A percentile compares a stretch with the other conserved stretches of the same genome.
phyloP scores from a whole-genome alignment of 1,140 invertebrate genomes.

The Brachionus angularis region DNA sequence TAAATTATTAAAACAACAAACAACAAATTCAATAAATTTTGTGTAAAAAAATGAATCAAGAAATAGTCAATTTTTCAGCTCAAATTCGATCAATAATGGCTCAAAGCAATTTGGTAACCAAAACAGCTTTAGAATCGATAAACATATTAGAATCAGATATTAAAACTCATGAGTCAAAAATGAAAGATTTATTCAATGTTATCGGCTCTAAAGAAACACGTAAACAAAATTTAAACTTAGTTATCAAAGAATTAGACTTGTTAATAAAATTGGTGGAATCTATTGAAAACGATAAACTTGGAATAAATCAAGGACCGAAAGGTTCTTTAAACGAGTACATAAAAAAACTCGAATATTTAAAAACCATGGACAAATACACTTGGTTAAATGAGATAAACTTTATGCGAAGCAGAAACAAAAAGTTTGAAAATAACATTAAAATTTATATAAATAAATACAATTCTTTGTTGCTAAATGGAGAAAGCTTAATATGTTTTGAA shows the following conservation, averaged over 20 bases:
- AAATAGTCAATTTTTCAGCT: constrained; percentile 1
- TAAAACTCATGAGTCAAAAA: background rate
- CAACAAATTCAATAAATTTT: no score
- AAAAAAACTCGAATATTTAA: background rate
- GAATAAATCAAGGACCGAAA: background rate
- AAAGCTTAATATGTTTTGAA: constrained; percentile 12
- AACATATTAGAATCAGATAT: background rate
- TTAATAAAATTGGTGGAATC: background rate
- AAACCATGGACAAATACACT: constrained; percentile 1
- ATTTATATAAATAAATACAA: background rate
- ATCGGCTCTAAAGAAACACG: background rate
- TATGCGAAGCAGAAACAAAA: background rate
- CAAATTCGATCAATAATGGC: background rate
- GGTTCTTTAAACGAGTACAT: constrained; percentile 13
- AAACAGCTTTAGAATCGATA: background rate
- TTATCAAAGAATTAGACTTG: background rate
- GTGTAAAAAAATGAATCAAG: constrained; percentile 14
- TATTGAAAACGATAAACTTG: background rate
- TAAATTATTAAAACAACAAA: no score
- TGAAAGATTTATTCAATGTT: background rate
- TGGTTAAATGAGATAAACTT: constrained; percentile 3
- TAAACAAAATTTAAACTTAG: background rate
- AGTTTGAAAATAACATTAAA: background rate
- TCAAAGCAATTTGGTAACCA: background rate
- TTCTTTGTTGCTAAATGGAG: background rate